Evolutionary conservation across 2,888 invertebrate species (phyloP).

Genomic region (Colletes collaris): DNA sequence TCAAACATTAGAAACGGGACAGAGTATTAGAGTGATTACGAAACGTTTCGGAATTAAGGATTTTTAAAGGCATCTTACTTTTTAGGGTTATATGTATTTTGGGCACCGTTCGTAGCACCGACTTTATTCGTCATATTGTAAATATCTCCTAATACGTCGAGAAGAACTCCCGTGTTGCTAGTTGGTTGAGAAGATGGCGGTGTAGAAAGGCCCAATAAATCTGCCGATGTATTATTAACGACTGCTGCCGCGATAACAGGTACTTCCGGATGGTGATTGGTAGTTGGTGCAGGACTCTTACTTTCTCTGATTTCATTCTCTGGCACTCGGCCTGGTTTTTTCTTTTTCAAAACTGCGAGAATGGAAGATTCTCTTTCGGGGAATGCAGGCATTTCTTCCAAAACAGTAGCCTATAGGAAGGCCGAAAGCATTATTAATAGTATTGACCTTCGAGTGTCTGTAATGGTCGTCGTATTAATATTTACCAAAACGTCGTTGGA

Average conservation of each 20-base stretch:
- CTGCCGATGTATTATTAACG: conserved; percentile 87
- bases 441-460: too few relatives aligned
- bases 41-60: neutral
- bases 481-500: conserved; percentile 95
- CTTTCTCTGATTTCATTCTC: conserved; percentile 93
- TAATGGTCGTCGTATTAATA: conserved; percentile 29
- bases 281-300: conserved; percentile 88
- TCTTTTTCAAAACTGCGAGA: conserved; percentile 98
- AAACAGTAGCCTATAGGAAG: conserved; percentile 92
- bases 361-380: conserved; percentile 99
- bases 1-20: neutral
- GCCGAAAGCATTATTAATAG: neutral
- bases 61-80: conserved; percentile 85
- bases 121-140: conserved; percentile 88
- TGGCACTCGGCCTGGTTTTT: conserved; percentile 97
- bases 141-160: conserved; percentile 96
- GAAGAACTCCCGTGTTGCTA: conserved; percentile 90
- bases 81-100: conserved; percentile 93
- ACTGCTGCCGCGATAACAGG: conserved; percentile 77
- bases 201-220: conserved; percentile 94
- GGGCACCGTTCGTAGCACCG: conserved; percentile 85
- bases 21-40: neutral
- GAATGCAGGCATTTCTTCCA: conserved; percentile 99
- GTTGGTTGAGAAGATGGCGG: conserved; percentile 90
- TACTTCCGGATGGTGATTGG: conserved; percentile 84